phyloP scores from a whole-genome alignment of 2,113 vertebrate genomes.

The Burhinus bistriatus region DNA sequence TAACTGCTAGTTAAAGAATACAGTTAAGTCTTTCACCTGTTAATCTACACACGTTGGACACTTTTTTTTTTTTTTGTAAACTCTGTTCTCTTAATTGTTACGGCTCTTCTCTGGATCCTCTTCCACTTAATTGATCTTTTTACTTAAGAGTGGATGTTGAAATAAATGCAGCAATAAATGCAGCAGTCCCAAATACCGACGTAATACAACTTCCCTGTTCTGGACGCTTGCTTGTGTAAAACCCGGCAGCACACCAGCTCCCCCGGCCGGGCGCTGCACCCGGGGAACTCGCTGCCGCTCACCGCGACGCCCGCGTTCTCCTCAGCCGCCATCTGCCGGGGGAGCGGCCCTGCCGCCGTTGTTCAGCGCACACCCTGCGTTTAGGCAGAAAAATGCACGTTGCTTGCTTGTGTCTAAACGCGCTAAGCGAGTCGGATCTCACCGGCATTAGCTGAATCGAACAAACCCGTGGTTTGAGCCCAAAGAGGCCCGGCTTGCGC shows the following conservation, averaged over 20 bases:
- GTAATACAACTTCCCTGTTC: rapidly evolving
- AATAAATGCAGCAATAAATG: background rate
- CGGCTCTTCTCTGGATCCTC: background rate
- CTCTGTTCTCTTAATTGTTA: background rate
- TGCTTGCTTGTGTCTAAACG: background rate
- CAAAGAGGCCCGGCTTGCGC: rapidly evolving
- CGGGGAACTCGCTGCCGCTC: rapidly evolving
- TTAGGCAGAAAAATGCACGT: rapidly evolving
- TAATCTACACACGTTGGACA: rapidly evolving
- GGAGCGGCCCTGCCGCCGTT: background rate
- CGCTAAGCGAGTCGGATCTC: rapidly evolving
- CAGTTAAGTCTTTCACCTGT: background rate
- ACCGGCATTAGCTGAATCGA: rapidly evolving
- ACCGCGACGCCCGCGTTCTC: rapidly evolving
- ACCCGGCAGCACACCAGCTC: background rate
- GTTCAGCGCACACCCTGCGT: rapidly evolving
- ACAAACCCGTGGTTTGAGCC: rapidly evolving
- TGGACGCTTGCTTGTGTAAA: too few relatives aligned
- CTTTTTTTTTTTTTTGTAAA: rapidly evolving
- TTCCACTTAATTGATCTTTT: background rate
- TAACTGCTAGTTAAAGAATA: background rate
- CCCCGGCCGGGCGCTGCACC: too few relatives aligned
- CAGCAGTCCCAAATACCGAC: background rate
- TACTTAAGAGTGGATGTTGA: background rate
- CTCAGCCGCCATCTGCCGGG: rapidly evolving